A percentile compares a stretch with the other conserved stretches of the same genome.
Evolutionary conservation across 2,888 invertebrate genomes (phyloP).

Genomic region (Xanthorhoe spadicearia): DNA sequence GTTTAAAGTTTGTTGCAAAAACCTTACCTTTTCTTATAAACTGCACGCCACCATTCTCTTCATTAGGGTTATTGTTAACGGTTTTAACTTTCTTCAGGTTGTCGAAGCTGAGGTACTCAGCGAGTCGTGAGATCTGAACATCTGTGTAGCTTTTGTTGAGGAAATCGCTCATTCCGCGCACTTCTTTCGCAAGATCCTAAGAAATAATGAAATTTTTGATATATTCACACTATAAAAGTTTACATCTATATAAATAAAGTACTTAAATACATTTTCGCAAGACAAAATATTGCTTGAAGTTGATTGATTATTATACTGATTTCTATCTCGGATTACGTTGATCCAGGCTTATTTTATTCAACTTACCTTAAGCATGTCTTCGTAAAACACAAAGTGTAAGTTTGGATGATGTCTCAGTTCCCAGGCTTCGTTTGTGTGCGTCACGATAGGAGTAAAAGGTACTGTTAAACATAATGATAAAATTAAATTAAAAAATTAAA

Average conservation of each 20-base stretch:
- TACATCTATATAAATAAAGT: too few species aligned
- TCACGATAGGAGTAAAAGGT: constrained; percentile 72
- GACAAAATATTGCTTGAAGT: too few species aligned
- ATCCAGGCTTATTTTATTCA: background rate
- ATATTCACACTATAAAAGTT: too few species aligned
- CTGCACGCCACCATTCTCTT: constrained; percentile 59
- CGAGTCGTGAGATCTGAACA: constrained; percentile 71
- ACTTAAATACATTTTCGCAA: too few species aligned
- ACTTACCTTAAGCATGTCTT: constrained; percentile 72
- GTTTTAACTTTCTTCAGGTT: constrained; percentile 84
- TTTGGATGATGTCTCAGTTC: constrained; percentile 65
- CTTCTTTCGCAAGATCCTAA: constrained; percentile 80
- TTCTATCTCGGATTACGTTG: too few species aligned
- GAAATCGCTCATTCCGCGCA: constrained; percentile 79
- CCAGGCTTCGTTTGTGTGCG: constrained; percentile 77
- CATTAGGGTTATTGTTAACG: constrained; percentile 78
- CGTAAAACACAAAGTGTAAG: constrained; percentile 76
- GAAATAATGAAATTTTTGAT: background rate
- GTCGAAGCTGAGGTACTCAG: constrained; percentile 84
- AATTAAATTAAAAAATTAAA: too few species aligned
- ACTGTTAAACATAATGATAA: constrained; percentile 68
- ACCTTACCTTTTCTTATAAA: constrained; percentile 74
- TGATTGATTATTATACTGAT: too few species aligned
- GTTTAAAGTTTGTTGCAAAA: background rate
- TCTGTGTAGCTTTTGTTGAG: constrained; percentile 72